Base-by-base conservation (phyloP, 2,113 vertebrate genomes). In the Labeo rohita region DNA sequence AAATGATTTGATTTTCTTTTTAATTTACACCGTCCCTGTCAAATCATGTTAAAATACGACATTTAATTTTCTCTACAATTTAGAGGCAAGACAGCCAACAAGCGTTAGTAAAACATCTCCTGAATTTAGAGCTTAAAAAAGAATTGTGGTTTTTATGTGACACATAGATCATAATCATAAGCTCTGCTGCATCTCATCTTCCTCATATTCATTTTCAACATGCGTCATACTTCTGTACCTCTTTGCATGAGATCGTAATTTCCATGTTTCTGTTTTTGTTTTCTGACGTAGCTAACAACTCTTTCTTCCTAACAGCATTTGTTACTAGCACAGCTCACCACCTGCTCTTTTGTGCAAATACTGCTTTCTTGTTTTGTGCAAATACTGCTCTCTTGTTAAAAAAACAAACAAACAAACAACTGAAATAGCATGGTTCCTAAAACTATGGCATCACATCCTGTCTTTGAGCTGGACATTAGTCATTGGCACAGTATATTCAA, bases 371-470 rank as follows among this genome's bases (percentile, higher is more conserved):
- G 39, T 21, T 7, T 21, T 45, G 70, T 12, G 39, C 9, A 45
- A 74, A 23, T 2, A 49, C 2, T 4, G 39, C 10, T 49, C 2
- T 39, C 5, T 39, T 39, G 39, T 28, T 49, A 13, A 74, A 72
- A 49, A 47, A 3, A 6, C 3, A 59, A 59, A 56, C 52, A 8
- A 21, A 21, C 8, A 28, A 28, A 28, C 28, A 28, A n/a, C 23
- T 77, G 28, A 78, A 78, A 78, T 78, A 56, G 54, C 56, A 63
- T 15, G 21, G 21, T 4, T 56, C 9, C 16, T 39, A n/a, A 50
- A 52, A 45, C 59, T 80, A 65, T 47, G 59, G 28, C 78, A 10
- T 66, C 61, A 65, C 43, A 81, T 81, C 59, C 39, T 34, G 54
- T 45, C 43, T 80, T 34, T 80, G 12, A 80, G 7, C 54, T 23